phyloP scores from a whole-genome alignment of 2,797 vertebrate species.

The Xenentodon cancila region DNA sequence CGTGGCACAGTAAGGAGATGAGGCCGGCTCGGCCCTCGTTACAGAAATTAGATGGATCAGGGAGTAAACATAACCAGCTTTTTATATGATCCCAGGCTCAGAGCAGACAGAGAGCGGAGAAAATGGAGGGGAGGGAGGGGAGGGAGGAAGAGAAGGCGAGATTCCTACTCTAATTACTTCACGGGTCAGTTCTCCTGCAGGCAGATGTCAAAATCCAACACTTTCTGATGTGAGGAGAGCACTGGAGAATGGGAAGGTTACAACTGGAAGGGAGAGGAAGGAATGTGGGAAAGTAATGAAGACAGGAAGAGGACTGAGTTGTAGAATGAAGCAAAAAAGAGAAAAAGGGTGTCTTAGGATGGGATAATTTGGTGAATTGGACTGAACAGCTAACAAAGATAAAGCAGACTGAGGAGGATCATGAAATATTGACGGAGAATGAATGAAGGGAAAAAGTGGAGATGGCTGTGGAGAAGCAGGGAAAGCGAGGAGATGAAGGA shows the following conservation, averaged over 20 bases:
- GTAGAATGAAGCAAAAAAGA: slow-evolving; percentile 13
- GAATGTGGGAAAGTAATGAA: slow-evolving; percentile 56
- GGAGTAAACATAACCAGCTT: slow-evolving; percentile 94
- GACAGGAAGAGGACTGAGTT: slow-evolving; percentile 51
- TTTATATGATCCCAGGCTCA: slow-evolving; percentile 86
- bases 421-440: slow-evolving; percentile 40
- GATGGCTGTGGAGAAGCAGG: slow-evolving; percentile 34
- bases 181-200: slow-evolving; percentile 89
- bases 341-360: slow-evolving; percentile 31
- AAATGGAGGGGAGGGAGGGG: slow-evolving; percentile 57
- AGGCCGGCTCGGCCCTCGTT: slow-evolving; percentile 87
- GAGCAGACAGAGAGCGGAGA: slow-evolving; percentile 65
- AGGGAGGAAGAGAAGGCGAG: slow-evolving; percentile 77
- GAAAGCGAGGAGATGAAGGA: slow-evolving; percentile 16
- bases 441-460: slow-evolving; percentile 46
- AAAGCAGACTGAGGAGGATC: slow-evolving; percentile 47
- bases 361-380: slow-evolving; percentile 36
- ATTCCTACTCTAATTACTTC: slow-evolving; percentile 96
- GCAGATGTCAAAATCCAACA: slow-evolving; percentile 90
- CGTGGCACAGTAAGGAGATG: slow-evolving; percentile 87
- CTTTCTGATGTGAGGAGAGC: slow-evolving; percentile 80
- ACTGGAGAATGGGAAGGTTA: slow-evolving; percentile 50
- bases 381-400: slow-evolving; percentile 54
- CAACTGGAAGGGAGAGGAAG: slow-evolving; percentile 47
- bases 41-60: slow-evolving; percentile 95